A percentile compares a stretch with the other conserved stretches of the same genome.
These are phyloP conservation scores for Astropecten irregularis DNA, from an alignment of 53 echinoderm and acorn worm species.

Conservation along the genomic window DNA sequence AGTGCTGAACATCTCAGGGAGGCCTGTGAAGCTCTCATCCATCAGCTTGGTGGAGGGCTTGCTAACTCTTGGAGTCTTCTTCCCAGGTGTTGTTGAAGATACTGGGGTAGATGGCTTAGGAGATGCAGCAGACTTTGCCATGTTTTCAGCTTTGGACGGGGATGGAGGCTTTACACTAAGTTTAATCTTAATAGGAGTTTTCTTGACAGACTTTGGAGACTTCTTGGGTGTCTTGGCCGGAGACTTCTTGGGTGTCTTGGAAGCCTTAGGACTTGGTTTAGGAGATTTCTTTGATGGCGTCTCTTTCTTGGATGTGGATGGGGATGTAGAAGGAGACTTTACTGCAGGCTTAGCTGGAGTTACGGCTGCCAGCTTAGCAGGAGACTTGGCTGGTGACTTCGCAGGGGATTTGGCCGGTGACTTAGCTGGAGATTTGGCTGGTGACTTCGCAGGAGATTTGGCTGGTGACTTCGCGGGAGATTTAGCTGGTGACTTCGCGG, in stretches of 20 bases:
- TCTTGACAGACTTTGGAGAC: constrained; percentile 30
- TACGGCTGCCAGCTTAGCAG: constrained; percentile 16
- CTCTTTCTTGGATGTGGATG: neutral
- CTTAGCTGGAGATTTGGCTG: constrained; percentile 51
- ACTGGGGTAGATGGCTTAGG: constrained; percentile 24
- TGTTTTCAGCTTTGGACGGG: constrained; percentile 25
- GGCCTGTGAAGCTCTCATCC: constrained; percentile 89
- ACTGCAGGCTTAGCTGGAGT: neutral
- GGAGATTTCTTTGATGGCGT: neutral
- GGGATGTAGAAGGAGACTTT: constrained; percentile 11
- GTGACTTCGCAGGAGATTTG: constrained; percentile 10
- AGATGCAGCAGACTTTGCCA: constrained; percentile 1
- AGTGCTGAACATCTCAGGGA: constrained; percentile 85
- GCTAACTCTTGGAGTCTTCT: constrained; percentile 35
- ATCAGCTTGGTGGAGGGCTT: constrained; percentile 55
- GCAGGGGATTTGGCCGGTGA: constrained; percentile 20
- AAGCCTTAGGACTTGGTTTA: constrained; percentile 11
- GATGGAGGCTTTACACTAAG: constrained; percentile 17
- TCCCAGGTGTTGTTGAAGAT: constrained; percentile 18
- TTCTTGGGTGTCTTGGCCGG: constrained; percentile 26
- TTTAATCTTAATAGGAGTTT: constrained; percentile 42
- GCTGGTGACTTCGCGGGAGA: constrained; percentile 36
- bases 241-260: constrained; percentile 26
- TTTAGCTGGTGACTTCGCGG: constrained; percentile 52
- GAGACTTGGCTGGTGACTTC: constrained; percentile 21